Percentiles rank a stretch among this genome's conserved stretches.
Evolutionary conservation across 2,113 vertebrate species (phyloP).

Genomic region (Pomatostomus ruficeps): DNA sequence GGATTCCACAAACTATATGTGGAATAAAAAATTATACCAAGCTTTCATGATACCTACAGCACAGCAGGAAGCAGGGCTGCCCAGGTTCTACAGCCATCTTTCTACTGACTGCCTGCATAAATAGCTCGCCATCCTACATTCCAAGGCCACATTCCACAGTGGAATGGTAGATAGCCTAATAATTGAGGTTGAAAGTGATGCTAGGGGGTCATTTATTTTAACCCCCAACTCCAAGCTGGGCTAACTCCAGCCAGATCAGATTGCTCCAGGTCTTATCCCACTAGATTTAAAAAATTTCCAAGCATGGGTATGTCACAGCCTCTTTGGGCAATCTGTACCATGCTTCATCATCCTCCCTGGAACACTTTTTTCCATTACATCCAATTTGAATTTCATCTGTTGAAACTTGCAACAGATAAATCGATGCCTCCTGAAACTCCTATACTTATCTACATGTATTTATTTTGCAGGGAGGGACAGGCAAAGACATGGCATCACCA

Average conservation of each 20-base stretch:
- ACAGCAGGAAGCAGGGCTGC: not conserved
- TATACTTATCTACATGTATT: not conserved
- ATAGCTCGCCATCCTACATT: not conserved
- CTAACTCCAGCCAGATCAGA: not conserved
- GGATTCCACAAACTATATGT: rapidly evolving
- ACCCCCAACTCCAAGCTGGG: not conserved
- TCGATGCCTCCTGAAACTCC: not conserved
- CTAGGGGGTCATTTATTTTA: not conserved
- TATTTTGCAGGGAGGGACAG: not conserved
- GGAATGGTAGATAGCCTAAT: not conserved
- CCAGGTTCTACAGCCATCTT: not conserved
- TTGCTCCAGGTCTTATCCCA: not conserved
- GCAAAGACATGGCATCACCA: not conserved
- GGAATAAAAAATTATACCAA: not conserved
- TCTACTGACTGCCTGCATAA: not conserved
- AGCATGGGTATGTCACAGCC: not conserved
- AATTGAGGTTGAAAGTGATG: not conserved
- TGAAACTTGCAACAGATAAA: not conserved
- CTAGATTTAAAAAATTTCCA: not conserved
- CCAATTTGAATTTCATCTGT: not conserved
- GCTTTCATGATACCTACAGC: not conserved
- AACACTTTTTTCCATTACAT: not conserved
- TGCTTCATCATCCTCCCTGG: not conserved
- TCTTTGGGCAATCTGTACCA: not conserved
- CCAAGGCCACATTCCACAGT: not conserved